A percentile compares a stretch with the other conserved stretches of the same genome.
These are phyloP conservation scores for Microctonus brassicae DNA, from an alignment of 2,888 invertebrate species.

Conservation along the genomic window DNA sequence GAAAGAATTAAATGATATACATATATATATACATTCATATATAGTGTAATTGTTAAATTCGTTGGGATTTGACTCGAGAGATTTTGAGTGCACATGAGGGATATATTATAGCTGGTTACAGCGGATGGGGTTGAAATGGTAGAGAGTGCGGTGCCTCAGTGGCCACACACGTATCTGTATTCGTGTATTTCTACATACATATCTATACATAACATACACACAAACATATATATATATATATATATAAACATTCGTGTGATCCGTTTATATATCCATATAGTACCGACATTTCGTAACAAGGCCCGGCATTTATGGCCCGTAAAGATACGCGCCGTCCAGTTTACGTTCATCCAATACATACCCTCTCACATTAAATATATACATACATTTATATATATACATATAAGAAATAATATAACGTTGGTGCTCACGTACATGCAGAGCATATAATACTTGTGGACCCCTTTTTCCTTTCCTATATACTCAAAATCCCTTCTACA, in stretches of 20 bases:
- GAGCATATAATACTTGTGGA: neutral
- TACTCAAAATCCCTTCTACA: neutral
- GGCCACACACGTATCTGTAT: slow-evolving; percentile 55
- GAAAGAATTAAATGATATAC: too few relatives aligned
- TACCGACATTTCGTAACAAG: slow-evolving; percentile 65
- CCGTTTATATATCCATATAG: too few relatives aligned
- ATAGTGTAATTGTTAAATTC: neutral
- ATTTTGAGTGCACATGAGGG: neutral
- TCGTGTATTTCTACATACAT: too few relatives aligned
- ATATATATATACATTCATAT: neutral
- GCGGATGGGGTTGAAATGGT: slow-evolving; percentile 22
- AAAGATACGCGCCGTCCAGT: slow-evolving; percentile 69
- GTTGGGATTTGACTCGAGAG: too few relatives aligned
- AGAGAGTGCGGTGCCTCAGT: slow-evolving; percentile 66
- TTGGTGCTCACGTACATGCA: neutral
- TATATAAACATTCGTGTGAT: too few relatives aligned
- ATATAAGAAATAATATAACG: neutral
- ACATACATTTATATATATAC: neutral
- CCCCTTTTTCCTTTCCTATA: neutral
- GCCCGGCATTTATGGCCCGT: slow-evolving; percentile 68
- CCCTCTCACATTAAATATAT: neutral
- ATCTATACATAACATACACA: too few relatives aligned
- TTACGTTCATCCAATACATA: slow-evolving; percentile 39
- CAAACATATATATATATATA: neutral
- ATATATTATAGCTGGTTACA: neutral